These are phyloP conservation scores for Anolis apletophallus DNA, from an alignment of 2,797 vertebrate species.

Conservation along the genomic window DNA sequence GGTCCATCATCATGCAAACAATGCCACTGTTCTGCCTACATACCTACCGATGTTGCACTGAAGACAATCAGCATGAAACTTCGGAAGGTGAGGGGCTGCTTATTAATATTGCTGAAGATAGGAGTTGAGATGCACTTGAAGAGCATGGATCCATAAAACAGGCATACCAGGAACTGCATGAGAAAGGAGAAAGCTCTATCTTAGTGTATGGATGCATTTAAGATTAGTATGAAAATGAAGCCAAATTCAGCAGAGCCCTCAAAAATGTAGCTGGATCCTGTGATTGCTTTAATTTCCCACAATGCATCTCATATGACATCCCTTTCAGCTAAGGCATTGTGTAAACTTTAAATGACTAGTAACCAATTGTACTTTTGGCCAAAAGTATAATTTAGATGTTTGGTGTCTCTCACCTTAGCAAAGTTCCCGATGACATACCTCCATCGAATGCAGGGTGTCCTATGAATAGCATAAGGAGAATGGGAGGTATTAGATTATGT, in stretches of 20 bases:
- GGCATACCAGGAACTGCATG: constrained; percentile 81
- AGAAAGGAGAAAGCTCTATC: background rate
- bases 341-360: too few species aligned
- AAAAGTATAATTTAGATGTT: background rate
- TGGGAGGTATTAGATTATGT: background rate
- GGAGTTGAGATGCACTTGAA: constrained; percentile 86
- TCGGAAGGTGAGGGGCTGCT: constrained; percentile 80
- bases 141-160: constrained; percentile 87
- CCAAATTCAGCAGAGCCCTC: background rate
- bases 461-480: constrained; percentile 53
- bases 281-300: too few species aligned
- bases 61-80: constrained; percentile 85
- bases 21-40: background rate
- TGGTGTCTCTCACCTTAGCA: constrained; percentile 80
- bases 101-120: constrained; percentile 81
- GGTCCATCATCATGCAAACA: too few species aligned
- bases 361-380: background rate
- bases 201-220: background rate
- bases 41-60: constrained; percentile 87
- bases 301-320: too few species aligned
- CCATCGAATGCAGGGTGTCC: constrained; percentile 86
- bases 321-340: background rate
- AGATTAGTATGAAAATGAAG: background rate
- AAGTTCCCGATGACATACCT: constrained; percentile 84
- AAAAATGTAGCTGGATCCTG: too few species aligned